Evolutionary conservation across 2,797 vertebrate genomes (phyloP), one percentile per base, ranked within the genome.

Genomic region (Sebastes iracundus): DNA sequence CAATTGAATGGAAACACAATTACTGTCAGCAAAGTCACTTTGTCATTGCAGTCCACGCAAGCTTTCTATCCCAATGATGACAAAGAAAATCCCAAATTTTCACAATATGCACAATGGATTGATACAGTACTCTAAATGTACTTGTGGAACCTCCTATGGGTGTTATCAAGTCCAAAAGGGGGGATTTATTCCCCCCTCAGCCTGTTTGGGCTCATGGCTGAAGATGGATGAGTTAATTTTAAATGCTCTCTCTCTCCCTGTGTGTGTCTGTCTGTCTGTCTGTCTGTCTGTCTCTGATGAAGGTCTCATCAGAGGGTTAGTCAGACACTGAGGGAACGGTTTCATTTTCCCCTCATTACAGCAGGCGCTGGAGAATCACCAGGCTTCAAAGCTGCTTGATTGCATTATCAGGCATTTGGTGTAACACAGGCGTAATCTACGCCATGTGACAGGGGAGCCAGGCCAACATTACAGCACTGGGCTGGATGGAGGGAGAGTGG

Each of bases 271-370:
- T 64, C 52, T 60, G 14, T 30, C 76, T 64, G 33, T 35, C 33
- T 35, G 12, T 32, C 68, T 61, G 22, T 35, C 64, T 77, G 55
- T 72, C 32, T 65, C 74, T 80, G 87, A 93, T 88, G 86, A 92
- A 87, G 88, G 85, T 92, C 88, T 94, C 86, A 92, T 94, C 92
- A 93, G 90, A 87, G 82, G 77, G 66, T 86, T 80, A 78, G 86
- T 88, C 85, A 83, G 88, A 93, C 81, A 85, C 90, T 77, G 86
- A 91, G 88, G 91, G 91, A 93, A 80, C 56, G 67, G 90, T 90
- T 93, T 94, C 88, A 91, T 94, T 93, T 93, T 76, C 84, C 88
- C 80, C 89, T 94, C 91, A 91, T 94, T 93, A 94, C 89, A 82
- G 77, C 88, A 89, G 90, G 84, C 90, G 81, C 90, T 90, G 83